Evolutionary conservation across 2,113 vertebrate species (phyloP).

Genomic region (Crotalus horridus): DNA sequence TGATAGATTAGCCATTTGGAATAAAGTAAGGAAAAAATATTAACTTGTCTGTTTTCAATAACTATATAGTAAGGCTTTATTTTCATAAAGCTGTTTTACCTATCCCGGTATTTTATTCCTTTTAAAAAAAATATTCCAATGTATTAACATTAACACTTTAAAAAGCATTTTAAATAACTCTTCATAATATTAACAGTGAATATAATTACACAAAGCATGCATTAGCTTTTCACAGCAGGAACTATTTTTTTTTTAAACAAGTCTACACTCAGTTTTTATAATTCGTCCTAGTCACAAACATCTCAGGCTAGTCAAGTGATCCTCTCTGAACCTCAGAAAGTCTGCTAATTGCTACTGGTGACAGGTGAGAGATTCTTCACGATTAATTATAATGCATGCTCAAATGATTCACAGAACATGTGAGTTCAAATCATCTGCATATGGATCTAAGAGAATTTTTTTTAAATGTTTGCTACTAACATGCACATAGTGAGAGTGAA

Average conservation of each 20-base stretch:
- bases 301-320: conserved; percentile 21
- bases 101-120: conserved; percentile 4
- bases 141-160: background rate
- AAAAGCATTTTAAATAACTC: background rate
- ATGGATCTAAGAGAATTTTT: conserved; percentile 60
- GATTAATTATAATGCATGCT: conserved; percentile 80
- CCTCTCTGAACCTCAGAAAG: conserved; percentile 33
- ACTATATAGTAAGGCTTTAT: conserved; percentile 3
- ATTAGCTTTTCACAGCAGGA: conserved; percentile 47
- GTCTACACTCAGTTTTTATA: conserved; percentile 57
- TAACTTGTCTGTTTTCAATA: background rate
- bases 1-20: conserved; percentile 30
- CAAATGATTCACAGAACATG: conserved; percentile 70
- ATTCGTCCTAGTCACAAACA: conserved; percentile 59
- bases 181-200: conserved; percentile 37
- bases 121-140: background rate
- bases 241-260: conserved; percentile 31
- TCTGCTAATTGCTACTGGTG: conserved; percentile 20
- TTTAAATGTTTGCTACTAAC: conserved; percentile 56
- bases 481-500: conserved; percentile 71
- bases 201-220: conserved; percentile 44
- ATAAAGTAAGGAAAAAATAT: background rate
- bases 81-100: conserved; percentile 29
- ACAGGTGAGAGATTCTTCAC: conserved; percentile 24
- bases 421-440: conserved; percentile 66